Conservation (phyloP, 2,888 invertebrate species). For the Brachypterus glaber region DNA sequence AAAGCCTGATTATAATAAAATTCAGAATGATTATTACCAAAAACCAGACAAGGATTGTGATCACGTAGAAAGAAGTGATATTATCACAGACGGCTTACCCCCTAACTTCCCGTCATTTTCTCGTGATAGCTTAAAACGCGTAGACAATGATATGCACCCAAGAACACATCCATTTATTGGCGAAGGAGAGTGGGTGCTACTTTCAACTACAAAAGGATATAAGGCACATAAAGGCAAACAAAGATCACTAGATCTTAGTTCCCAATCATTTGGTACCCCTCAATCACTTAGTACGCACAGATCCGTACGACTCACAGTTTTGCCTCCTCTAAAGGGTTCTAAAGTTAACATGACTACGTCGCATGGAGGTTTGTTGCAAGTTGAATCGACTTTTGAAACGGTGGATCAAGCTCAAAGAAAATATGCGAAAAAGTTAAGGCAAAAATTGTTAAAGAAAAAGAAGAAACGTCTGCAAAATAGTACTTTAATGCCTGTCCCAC, state of each 20-base stretch:
- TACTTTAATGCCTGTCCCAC: background rate
- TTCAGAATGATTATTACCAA: conserved; percentile 8
- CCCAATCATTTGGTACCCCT: conserved; percentile 28
- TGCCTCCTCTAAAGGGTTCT: conserved; percentile 56
- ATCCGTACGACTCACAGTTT: conserved; percentile 53
- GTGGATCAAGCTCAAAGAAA: conserved; percentile 52
- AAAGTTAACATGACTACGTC: conserved; percentile 56
- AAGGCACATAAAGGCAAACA: conserved; percentile 41
- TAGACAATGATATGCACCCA: conserved; percentile 40
- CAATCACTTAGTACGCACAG: conserved; percentile 29
- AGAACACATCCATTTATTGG: conserved; percentile 53
- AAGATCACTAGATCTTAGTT: conserved; percentile 30
- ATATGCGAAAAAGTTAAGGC: conserved; percentile 35
- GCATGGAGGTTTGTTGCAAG: conserved; percentile 66
- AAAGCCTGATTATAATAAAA: conserved; percentile 10
- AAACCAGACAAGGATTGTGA: conserved; percentile 20
- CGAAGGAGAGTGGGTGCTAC: conserved; percentile 67
- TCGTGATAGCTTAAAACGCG: conserved; percentile 23
- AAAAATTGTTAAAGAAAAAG: conserved; percentile 25
- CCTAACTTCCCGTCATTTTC: conserved; percentile 42
- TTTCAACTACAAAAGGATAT: conserved; percentile 71
- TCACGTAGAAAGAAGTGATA: conserved; percentile 25
- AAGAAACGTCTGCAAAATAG: conserved; percentile 34
- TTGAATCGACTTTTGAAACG: conserved; percentile 60
- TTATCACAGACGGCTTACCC: conserved; percentile 49